Evolutionary conservation across 2,888 invertebrate species (phyloP).

Genomic region (Blomia tropicalis): DNA sequence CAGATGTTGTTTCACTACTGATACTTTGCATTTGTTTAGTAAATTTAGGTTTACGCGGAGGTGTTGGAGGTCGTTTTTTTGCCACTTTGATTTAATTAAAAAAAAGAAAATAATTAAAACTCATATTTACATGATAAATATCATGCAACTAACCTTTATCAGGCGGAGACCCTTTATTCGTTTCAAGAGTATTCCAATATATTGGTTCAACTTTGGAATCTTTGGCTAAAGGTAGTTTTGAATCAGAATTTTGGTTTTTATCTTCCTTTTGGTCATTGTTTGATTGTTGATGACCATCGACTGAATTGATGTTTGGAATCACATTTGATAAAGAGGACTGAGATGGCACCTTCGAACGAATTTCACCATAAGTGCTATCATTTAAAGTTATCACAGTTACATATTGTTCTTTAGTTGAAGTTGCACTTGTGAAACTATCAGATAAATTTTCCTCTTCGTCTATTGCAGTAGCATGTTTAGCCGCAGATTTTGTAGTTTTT

Average conservation of each 20-base stretch:
- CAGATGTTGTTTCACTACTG: background rate
- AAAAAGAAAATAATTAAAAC: background rate
- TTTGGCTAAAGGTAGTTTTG: background rate
- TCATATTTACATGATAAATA: background rate
- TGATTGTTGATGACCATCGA: background rate
- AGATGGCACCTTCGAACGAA: background rate
- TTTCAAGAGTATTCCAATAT: slow-evolving; percentile 13
- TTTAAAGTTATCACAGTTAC: slow-evolving; percentile 23
- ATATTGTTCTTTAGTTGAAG: slow-evolving; percentile 20
- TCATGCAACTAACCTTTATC: background rate
- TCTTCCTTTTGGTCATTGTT: background rate
- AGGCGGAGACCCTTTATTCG: slow-evolving; percentile 1
- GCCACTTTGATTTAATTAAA: background rate
- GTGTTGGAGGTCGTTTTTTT: slow-evolving; percentile 27
- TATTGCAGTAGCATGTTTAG: background rate
- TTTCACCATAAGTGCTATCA: slow-evolving; percentile 23
- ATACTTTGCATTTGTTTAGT: slow-evolving; percentile 4
- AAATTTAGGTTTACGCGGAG: slow-evolving; percentile 26
- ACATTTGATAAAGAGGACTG: background rate
- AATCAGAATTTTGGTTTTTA: background rate
- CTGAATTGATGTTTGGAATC: background rate
- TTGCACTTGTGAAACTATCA: background rate
- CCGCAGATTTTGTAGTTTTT: too few species aligned
- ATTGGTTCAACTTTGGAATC: slow-evolving; percentile 3
- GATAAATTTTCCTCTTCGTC: background rate